phyloP scores from a whole-genome alignment of 2,113 vertebrate species.

The Pholis gunnellus region DNA sequence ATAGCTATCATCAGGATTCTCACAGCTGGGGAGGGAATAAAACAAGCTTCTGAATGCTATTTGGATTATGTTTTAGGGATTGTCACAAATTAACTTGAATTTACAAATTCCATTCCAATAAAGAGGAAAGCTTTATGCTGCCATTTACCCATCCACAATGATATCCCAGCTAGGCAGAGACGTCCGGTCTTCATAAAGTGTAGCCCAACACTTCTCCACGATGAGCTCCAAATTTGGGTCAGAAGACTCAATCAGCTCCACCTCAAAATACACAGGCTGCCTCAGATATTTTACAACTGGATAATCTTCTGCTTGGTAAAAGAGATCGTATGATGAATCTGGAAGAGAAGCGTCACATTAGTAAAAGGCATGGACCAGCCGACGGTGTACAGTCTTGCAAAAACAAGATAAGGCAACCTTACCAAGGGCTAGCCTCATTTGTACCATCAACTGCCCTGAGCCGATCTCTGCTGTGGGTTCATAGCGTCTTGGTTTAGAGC shows the following conservation, averaged over 20 bases:
- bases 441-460: slow-evolving; percentile 71
- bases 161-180: slow-evolving; percentile 81
- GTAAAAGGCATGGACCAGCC: background rate
- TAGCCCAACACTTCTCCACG: slow-evolving; percentile 81
- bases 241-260: slow-evolving; percentile 63
- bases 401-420: background rate
- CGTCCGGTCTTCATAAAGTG: slow-evolving; percentile 50
- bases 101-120: background rate
- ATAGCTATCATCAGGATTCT: slow-evolving; percentile 66
- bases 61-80: no score
- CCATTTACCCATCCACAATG: slow-evolving; percentile 72
- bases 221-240: slow-evolving; percentile 74
- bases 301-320: slow-evolving; percentile 75
- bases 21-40: slow-evolving; percentile 60
- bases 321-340: slow-evolving; percentile 73
- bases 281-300: slow-evolving; percentile 77
- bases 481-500: slow-evolving; percentile 30
- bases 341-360: background rate
- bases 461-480: slow-evolving; percentile 68
- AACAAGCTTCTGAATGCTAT: background rate
- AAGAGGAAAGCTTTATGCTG: no score
- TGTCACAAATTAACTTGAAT: background rate
- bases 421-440: slow-evolving; percentile 78
- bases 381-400: background rate
- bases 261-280: slow-evolving; percentile 81